Conservation (phyloP, 2,113 vertebrate genomes). For the Stercorarius parasiticus region DNA sequence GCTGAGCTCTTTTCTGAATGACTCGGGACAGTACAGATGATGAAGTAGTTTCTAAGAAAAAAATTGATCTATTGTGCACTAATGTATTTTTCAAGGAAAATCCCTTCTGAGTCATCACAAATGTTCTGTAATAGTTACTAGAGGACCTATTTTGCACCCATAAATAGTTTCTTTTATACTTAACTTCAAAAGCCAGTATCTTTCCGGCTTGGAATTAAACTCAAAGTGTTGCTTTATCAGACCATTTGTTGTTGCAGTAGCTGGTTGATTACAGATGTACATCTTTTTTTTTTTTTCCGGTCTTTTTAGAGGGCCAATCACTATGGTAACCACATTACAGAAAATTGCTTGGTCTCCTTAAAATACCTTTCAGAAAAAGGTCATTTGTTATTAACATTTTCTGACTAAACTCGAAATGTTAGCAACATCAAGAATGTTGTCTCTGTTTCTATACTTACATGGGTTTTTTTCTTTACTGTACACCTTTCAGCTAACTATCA, state of each 20-base stretch:
- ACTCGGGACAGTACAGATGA: background rate
- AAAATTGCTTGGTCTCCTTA: slow-evolving; percentile 73
- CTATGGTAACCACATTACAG: slow-evolving; percentile 74
- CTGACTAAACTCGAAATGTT: background rate
- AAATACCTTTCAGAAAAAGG: slow-evolving; percentile 74
- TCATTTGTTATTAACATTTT: slow-evolving; percentile 56
- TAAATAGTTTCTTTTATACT: slow-evolving; percentile 10
- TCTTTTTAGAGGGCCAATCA: slow-evolving; percentile 67
- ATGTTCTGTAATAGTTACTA: background rate
- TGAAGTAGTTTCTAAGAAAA: slow-evolving; percentile 36
- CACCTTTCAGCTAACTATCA: slow-evolving; percentile 36
- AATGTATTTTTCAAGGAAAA: slow-evolving; percentile 38
- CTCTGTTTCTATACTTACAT: background rate
- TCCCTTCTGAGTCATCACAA: background rate
- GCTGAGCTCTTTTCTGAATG: background rate
- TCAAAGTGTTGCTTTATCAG: slow-evolving; percentile 55
- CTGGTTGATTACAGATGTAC: slow-evolving; percentile 59
- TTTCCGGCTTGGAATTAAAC: slow-evolving; percentile 39
- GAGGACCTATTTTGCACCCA: background rate
- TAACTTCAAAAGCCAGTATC: slow-evolving; percentile 38
- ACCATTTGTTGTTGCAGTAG: slow-evolving; percentile 42
- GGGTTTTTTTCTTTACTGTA: background rate
- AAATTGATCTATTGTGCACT: background rate
- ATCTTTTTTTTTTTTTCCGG: background rate
- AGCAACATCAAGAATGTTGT: background rate